A percentile compares a stretch with the other conserved stretches of the same genome.
These are phyloP conservation scores for Eulemur rufifrons DNA, from an alignment of 2,113 vertebrate genomes.

Conservation along the genomic window DNA sequence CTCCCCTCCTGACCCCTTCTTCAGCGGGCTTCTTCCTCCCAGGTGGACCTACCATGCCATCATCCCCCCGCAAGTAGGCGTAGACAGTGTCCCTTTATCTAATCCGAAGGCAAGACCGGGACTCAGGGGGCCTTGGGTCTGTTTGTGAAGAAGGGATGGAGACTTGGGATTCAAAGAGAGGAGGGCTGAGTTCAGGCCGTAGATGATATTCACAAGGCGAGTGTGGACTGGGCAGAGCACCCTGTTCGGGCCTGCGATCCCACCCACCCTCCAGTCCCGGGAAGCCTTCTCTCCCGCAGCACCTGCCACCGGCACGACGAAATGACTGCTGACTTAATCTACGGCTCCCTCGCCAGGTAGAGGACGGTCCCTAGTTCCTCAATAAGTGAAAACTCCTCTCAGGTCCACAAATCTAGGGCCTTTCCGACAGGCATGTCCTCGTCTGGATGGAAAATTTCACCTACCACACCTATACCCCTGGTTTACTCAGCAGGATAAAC, in stretches of 20 bases:
- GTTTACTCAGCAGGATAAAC: constrained; percentile 16
- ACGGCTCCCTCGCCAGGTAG: neutral
- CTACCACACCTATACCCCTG: neutral
- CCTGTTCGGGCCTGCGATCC: neutral
- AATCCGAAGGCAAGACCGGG: neutral
- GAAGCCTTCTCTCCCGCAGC: neutral
- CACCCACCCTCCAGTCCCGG: too few species aligned
- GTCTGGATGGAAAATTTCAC: constrained; percentile 42
- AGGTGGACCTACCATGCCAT: neutral
- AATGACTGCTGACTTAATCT: accelerated
- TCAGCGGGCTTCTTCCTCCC: neutral
- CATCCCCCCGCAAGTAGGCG: neutral
- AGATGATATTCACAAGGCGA: neutral
- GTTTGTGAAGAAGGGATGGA: neutral
- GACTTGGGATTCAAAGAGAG: neutral
- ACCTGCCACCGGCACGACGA: too few species aligned
- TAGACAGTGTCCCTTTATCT: neutral
- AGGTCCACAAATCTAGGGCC: neutral
- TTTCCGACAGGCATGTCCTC: neutral
- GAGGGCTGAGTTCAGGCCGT: neutral
- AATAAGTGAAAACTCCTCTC: neutral
- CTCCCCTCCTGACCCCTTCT: neutral
- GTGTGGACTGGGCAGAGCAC: neutral
- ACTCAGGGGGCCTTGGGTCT: neutral
- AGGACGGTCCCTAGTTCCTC: neutral